These are phyloP conservation scores for Poicephalus gulielmi DNA, from an alignment of 2,113 vertebrate genomes.

Conservation along the genomic window DNA sequence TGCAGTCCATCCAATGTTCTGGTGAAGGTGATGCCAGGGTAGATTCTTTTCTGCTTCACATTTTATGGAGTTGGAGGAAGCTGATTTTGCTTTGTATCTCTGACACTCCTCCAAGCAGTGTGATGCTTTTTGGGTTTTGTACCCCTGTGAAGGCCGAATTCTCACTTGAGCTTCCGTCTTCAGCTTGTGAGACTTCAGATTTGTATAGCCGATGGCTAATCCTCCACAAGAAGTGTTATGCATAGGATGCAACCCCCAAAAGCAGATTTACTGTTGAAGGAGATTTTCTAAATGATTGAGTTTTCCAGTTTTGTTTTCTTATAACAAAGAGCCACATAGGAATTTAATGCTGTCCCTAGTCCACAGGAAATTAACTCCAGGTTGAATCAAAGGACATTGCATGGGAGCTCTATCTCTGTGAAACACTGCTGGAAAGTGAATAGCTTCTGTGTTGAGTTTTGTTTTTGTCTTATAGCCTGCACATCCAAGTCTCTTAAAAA, in stretches of 20 bases:
- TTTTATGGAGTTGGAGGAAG: background rate
- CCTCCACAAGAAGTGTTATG: background rate
- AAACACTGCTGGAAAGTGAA: background rate
- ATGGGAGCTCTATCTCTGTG: background rate
- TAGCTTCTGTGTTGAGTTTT: background rate
- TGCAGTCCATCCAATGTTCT: background rate
- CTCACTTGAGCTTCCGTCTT: background rate
- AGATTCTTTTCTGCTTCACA: background rate
- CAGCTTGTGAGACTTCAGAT: background rate
- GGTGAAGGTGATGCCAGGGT: background rate
- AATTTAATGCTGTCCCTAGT: background rate
- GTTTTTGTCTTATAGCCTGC: background rate
- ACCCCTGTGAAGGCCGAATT: background rate
- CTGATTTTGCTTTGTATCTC: background rate
- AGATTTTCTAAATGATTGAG: background rate
- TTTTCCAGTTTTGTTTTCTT: background rate
- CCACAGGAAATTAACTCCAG: conserved; percentile 1
- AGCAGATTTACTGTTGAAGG: background rate
- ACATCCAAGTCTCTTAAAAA: background rate
- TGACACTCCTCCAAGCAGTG: background rate
- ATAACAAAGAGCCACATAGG: background rate
- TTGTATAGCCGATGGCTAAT: background rate
- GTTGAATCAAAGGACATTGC: background rate
- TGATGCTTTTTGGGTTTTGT: background rate
- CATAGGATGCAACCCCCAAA: background rate